These are phyloP conservation scores for Xestia rhomboidea DNA, from an alignment of 2,888 invertebrate genomes.

Conservation along the genomic window DNA sequence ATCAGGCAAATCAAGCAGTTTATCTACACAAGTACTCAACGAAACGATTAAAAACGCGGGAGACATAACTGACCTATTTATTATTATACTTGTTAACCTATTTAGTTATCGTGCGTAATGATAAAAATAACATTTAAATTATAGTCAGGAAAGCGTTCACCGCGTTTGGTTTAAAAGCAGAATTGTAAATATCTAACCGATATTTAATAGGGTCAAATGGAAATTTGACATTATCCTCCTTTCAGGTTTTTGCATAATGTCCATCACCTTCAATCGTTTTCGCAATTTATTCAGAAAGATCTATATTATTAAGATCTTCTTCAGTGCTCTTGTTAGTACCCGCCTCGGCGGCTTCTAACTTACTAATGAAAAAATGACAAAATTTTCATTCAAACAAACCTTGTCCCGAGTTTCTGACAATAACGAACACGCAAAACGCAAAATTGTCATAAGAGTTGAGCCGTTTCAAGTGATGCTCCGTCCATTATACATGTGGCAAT, in stretches of 20 bases:
- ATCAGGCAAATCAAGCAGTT: slow-evolving; percentile 15
- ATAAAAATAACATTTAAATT: not conserved
- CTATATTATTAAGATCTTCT: not conserved
- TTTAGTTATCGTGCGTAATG: slow-evolving; percentile 24
- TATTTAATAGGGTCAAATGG: not conserved
- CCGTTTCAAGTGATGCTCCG: too few species aligned
- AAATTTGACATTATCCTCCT: not conserved
- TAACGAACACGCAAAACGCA: too few species aligned
- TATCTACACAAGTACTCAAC: slow-evolving; percentile 23
- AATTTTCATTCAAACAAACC: too few species aligned
- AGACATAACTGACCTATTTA: slow-evolving; percentile 46
- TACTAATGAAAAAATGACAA: too few species aligned
- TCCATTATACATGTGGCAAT: too few species aligned
- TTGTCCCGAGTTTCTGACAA: too few species aligned
- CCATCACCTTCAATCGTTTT: not conserved
- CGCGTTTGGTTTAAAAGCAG: not conserved
- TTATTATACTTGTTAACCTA: slow-evolving; percentile 27
- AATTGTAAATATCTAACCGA: too few species aligned
- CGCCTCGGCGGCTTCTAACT: too few species aligned
- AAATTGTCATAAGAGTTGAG: too few species aligned
- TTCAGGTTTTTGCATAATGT: not conserved
- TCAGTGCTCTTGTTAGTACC: not conserved
- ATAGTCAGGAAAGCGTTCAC: not conserved
- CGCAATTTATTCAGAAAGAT: not conserved
- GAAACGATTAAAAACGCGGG: slow-evolving; percentile 3